Percentiles rank a stretch among this genome's conserved stretches.
Conservation (phyloP, 2,888 invertebrate species). For the Oligia strigilis region DNA sequence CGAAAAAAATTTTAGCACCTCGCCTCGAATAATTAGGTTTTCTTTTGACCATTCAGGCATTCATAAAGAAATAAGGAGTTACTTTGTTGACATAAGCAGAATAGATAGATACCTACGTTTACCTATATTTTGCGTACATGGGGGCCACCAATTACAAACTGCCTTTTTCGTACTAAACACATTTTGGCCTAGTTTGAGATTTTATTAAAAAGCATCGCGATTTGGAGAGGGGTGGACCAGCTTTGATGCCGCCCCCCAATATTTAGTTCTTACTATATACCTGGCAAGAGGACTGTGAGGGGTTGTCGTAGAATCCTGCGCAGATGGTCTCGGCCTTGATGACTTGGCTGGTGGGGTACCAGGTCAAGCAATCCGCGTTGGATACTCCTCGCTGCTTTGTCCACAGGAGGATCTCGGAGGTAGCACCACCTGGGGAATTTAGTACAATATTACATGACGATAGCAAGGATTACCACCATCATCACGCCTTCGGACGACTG, state of each 20-base stretch:
- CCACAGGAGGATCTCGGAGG: constrained; percentile 85
- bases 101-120: background rate
- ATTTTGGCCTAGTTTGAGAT: background rate
- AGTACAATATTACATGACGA: background rate
- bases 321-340: constrained; percentile 80
- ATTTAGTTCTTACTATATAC: constrained; percentile 58
- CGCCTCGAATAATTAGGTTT: too few species aligned
- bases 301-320: constrained; percentile 79
- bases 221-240: background rate
- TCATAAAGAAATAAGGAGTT: background rate
- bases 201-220: background rate
- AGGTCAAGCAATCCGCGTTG: constrained; percentile 78
- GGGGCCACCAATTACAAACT: background rate
- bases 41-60: background rate
- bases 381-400: constrained; percentile 83
- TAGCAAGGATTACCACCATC: background rate
- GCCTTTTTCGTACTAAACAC: background rate
- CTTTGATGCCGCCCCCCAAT: too few species aligned
- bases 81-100: background rate
- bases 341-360: constrained; percentile 75
- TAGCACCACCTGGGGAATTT: constrained; percentile 74
- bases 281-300: constrained; percentile 85
- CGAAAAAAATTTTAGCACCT: background rate
- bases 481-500: background rate
- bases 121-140: background rate